These are phyloP conservation scores for Spea multiplicata DNA, from an alignment of 2,113 vertebrate species.

Conservation along the genomic window DNA sequence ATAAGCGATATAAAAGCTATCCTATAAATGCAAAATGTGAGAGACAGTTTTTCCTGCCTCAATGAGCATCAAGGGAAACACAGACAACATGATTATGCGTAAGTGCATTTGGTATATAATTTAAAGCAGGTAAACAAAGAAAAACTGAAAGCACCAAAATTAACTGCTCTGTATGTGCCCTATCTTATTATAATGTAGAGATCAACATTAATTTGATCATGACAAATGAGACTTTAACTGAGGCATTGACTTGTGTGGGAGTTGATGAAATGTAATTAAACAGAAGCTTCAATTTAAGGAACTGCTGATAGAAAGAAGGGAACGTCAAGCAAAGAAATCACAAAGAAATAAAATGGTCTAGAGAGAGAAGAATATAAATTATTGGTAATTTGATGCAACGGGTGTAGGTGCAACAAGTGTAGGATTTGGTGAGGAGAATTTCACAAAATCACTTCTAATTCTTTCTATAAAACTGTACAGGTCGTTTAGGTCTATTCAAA, in stretches of 20 bases:
- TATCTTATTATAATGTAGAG: background rate
- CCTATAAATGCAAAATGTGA: background rate
- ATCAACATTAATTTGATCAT: background rate
- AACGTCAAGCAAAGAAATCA: too few relatives aligned
- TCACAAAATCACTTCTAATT: too few relatives aligned
- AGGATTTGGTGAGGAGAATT: too few relatives aligned
- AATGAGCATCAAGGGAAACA: background rate
- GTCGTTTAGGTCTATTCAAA: too few relatives aligned
- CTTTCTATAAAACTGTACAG: too few relatives aligned
- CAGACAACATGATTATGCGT: slow-evolving; percentile 18
- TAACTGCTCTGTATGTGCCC: slow-evolving; percentile 5
- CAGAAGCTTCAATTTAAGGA: background rate
- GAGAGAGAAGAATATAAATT: too few relatives aligned
- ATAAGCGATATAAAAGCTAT: slow-evolving; percentile 8
- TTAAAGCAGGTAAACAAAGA: background rate
- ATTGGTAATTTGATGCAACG: too few relatives aligned
- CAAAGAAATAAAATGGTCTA: too few relatives aligned
- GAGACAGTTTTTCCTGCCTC: slow-evolving; percentile 1
- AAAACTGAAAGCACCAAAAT: background rate
- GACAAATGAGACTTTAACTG: background rate
- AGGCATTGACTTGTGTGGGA: background rate
- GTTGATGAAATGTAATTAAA: slow-evolving; percentile 11
- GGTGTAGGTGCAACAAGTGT: too few relatives aligned
- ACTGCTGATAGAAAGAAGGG: background rate
- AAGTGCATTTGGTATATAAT: background rate